phyloP scores from a whole-genome alignment of 2,888 invertebrate species.

The Arctia plantaginis region DNA sequence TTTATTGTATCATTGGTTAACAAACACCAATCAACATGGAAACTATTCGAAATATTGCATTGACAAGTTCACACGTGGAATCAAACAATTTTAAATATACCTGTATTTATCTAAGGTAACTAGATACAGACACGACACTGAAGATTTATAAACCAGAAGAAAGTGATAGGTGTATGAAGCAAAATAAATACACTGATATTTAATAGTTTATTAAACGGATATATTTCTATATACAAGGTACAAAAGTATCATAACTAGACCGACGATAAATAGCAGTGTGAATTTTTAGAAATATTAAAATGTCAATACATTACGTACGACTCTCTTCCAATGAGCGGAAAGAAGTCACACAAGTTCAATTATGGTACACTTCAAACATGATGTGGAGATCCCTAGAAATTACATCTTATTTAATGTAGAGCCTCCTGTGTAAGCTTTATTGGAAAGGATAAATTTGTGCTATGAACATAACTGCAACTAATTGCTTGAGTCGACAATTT shows the following conservation, averaged over 20 bases:
- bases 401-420: background rate
- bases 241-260: constrained; percentile 66
- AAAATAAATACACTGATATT: constrained; percentile 28
- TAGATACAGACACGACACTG: too few species aligned
- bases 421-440: background rate
- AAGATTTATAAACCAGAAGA: background rate
- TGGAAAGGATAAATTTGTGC: background rate
- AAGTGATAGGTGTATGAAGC: background rate
- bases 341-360: background rate
- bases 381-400: background rate
- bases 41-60: background rate
- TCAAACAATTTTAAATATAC: background rate
- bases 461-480: background rate
- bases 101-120: background rate
- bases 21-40: too few species aligned
- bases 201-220: constrained; percentile 59
- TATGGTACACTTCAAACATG: background rate
- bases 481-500: background rate
- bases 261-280: constrained; percentile 41
- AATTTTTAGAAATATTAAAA: constrained; percentile 27
- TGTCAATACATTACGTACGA: constrained; percentile 3
- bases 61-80: background rate
- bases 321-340: background rate
- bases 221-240: constrained; percentile 70
- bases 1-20: too few species aligned